Conservation (phyloP, 2,888 invertebrate genomes). For the Mamestra brassicae region DNA sequence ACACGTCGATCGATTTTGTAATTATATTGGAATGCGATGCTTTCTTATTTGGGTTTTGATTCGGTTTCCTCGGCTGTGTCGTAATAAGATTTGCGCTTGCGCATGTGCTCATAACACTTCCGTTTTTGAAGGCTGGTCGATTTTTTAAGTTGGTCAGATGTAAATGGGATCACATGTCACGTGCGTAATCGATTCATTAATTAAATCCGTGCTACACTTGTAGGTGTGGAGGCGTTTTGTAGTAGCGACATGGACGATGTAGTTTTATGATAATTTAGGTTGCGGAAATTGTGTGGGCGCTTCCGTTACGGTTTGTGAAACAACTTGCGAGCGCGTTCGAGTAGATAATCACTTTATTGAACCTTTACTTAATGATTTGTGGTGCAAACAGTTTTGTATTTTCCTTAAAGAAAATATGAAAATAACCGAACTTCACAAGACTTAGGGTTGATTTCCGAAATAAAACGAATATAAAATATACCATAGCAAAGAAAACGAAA, state of each 20-base stretch:
- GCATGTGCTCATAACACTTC: constrained; percentile 77
- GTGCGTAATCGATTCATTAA: constrained; percentile 54
- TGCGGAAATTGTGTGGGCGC: constrained; percentile 40
- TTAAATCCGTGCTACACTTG: constrained; percentile 32
- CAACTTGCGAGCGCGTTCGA: constrained; percentile 13
- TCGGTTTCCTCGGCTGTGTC: constrained; percentile 80
- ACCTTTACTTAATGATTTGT: neutral
- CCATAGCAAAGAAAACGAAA: too few species aligned
- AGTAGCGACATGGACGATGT: constrained; percentile 34
- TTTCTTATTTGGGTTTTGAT: constrained; percentile 86
- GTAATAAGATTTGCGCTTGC: constrained; percentile 74
- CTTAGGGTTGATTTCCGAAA: neutral
- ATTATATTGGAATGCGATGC: constrained; percentile 86
- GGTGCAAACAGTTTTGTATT: neutral
- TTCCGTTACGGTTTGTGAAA: constrained; percentile 38
- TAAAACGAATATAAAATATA: too few species aligned
- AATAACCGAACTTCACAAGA: neutral
- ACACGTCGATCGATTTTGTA: constrained; percentile 82
- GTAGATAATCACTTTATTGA: constrained; percentile 12
- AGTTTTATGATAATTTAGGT: constrained; percentile 39
- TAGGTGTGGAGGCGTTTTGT: constrained; percentile 25
- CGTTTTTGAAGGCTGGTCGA: constrained; percentile 74
- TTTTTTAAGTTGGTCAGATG: constrained; percentile 61
- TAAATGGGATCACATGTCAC: constrained; percentile 51
- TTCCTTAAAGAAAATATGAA: neutral